Evolutionary conservation across 2,797 vertebrate genomes (phyloP).

Genomic region (Tarsius wallacei): DNA sequence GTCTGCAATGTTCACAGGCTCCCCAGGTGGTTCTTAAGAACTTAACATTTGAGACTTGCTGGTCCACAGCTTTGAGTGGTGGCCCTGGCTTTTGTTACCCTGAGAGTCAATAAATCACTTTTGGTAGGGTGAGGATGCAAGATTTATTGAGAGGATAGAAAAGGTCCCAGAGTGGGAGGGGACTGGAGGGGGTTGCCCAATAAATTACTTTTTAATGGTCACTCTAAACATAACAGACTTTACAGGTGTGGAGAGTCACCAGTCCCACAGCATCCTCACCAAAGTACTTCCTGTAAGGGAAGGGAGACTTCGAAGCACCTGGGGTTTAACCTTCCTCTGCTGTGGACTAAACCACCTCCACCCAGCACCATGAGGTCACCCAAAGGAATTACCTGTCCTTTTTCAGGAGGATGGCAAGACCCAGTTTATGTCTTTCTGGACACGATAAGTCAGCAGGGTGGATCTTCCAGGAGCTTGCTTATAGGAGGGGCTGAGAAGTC

Average conservation of each 20-base stretch:
- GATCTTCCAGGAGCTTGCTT: neutral
- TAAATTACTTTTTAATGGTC: conserved; percentile 19
- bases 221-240: neutral
- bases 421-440: neutral
- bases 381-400: neutral
- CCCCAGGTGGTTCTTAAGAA: neutral
- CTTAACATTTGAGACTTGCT: neutral
- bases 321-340: neutral
- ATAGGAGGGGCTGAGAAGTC: neutral
- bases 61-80: neutral
- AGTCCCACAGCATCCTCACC: too few relatives aligned
- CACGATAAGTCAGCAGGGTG: neutral
- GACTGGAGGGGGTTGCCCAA: neutral
- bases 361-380: neutral
- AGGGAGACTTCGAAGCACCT: neutral
- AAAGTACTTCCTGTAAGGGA: neutral
- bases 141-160: too few relatives aligned
- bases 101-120: conserved; percentile 5
- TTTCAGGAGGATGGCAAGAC: neutral
- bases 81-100: neutral
- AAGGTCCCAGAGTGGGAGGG: too few relatives aligned
- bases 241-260: neutral
- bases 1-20: neutral
- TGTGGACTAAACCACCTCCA: neutral
- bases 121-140: neutral